Conservation (phyloP, 2,888 invertebrate species). For the Drosophila aldrichi region DNA sequence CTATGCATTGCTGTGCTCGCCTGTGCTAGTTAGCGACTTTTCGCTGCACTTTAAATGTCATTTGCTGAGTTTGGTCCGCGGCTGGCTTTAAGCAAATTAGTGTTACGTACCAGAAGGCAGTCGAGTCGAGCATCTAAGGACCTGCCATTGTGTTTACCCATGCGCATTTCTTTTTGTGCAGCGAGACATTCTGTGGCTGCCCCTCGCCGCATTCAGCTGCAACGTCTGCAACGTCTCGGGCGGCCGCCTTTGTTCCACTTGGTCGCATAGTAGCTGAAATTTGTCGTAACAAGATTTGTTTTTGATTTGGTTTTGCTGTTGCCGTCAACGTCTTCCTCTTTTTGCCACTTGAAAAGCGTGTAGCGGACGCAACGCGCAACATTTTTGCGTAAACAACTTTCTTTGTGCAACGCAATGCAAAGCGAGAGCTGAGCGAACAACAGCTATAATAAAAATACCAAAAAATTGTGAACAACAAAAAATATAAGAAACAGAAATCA, state of each 20-base stretch:
- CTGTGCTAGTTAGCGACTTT: conserved; percentile 73
- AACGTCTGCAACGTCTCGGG: conserved; percentile 43
- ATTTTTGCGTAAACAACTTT: conserved; percentile 71
- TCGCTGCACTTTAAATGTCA: conserved; percentile 78
- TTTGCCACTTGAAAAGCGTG: conserved; percentile 46
- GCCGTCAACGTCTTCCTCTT: not conserved
- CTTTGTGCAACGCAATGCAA: conserved; percentile 64
- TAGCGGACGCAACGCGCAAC: conserved; percentile 51
- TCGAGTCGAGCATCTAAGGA: conserved; percentile 31
- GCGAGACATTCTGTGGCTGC: conserved; percentile 51
- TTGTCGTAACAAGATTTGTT: conserved; percentile 75
- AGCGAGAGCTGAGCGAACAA: conserved; percentile 15
- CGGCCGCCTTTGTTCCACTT: conserved; percentile 67
- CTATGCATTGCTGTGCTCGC: not conserved
- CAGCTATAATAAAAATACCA: not conserved
- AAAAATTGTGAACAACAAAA: conserved; percentile 8
- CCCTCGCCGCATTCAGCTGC: not conserved
- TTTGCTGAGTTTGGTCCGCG: conserved; percentile 66
- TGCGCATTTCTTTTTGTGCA: conserved; percentile 67
- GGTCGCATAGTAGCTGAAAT: conserved; percentile 71
- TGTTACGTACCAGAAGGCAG: conserved; percentile 38
- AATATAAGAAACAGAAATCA: conserved; percentile 7
- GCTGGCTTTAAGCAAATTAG: conserved; percentile 76
- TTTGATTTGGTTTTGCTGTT: conserved; percentile 61
- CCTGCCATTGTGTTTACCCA: conserved; percentile 70